phyloP scores from a whole-genome alignment of 2,113 vertebrate species.

The Misgurnus anguillicaudatus region DNA sequence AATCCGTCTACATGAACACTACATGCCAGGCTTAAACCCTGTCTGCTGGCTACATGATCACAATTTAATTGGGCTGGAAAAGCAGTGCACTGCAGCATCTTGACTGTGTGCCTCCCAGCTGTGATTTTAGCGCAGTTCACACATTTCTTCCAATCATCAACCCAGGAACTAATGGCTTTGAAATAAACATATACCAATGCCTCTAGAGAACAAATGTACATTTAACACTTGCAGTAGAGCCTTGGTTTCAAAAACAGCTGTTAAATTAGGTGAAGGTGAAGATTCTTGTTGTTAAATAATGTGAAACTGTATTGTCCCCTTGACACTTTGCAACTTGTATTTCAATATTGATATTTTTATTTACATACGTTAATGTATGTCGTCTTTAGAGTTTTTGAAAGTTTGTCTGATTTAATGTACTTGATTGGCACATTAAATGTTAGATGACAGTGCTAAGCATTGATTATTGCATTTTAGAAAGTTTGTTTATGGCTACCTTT shows the following conservation, averaged over 20 bases:
- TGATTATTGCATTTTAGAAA: neutral
- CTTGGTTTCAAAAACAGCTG: too few species aligned
- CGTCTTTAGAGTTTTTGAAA: too few species aligned
- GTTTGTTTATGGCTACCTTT: neutral
- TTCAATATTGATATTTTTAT: too few species aligned
- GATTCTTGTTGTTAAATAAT: too few species aligned
- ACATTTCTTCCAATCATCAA: neutral
- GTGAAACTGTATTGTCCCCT: too few species aligned
- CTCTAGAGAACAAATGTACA: neutral
- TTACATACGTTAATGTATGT: too few species aligned
- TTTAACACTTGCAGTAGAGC: neutral
- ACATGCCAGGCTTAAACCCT: constrained; percentile 32
- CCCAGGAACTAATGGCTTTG: neutral
- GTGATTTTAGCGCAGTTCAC: neutral
- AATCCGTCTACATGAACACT: constrained; percentile 34
- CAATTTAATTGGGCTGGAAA: constrained; percentile 36
- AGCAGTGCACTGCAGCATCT: neutral
- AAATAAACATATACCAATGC: neutral
- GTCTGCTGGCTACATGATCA: constrained; percentile 28
- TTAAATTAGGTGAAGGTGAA: too few species aligned
- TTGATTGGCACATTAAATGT: too few species aligned
- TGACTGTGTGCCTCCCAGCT: neutral
- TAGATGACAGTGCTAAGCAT: too few species aligned
- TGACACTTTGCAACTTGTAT: too few species aligned
- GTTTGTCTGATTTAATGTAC: too few species aligned